Conservation (phyloP, 2,797 vertebrate genomes). For the Arvicola amphibius region DNA sequence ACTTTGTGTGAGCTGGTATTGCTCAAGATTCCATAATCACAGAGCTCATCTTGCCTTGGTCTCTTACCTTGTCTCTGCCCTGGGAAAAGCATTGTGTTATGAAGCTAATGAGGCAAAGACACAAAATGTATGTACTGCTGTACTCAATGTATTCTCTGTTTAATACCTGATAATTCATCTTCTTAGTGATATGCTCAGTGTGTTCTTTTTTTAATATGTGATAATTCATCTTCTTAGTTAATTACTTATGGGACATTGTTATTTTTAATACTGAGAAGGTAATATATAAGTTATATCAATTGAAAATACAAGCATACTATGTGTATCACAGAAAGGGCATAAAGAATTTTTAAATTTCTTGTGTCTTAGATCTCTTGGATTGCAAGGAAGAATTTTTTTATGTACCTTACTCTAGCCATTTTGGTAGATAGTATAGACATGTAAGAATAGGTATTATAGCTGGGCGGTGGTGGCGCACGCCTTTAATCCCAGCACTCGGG, state of each 20-base stretch:
- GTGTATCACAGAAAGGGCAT: not conserved
- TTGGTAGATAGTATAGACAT: not conserved
- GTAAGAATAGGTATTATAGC: not conserved
- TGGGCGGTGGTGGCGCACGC: no score
- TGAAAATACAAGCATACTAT: not conserved
- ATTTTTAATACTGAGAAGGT: not conserved
- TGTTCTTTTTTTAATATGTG: not conserved
- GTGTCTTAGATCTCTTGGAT: not conserved
- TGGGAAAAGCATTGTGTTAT: not conserved
- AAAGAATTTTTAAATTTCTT: not conserved
- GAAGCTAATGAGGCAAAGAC: not conserved
- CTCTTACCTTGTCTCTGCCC: not conserved
- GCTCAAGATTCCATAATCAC: not conserved
- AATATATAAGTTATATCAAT: not conserved
- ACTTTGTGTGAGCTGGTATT: not conserved
- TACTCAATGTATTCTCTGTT: no score
- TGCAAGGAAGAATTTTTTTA: not conserved
- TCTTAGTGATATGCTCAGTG: not conserved
- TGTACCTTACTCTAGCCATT: not conserved
- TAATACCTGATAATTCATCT: not conserved
- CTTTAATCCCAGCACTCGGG: no score
- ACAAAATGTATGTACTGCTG: not conserved
- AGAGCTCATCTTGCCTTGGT: not conserved
- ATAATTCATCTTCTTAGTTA: not conserved
- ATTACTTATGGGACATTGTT: not conserved